Evolutionary conservation across 2,888 invertebrate species (phyloP).

Genomic region (Ligdia adustata): DNA sequence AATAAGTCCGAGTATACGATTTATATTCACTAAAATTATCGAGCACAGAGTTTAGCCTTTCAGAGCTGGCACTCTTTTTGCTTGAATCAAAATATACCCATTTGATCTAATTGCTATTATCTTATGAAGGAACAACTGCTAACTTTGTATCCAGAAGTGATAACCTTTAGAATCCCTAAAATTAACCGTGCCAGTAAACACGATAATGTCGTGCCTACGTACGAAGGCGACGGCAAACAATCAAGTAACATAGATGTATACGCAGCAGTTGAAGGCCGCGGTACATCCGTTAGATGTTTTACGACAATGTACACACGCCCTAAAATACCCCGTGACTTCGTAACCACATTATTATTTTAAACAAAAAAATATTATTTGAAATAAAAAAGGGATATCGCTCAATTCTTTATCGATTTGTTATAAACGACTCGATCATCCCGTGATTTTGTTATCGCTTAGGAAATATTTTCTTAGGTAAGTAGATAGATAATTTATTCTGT

Average conservation of each 20-base stretch:
- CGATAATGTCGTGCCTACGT: neutral
- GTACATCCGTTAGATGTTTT: constrained; percentile 26
- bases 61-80: too few relatives aligned
- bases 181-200: constrained; percentile 22
- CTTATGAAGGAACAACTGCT: too few relatives aligned
- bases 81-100: too few relatives aligned
- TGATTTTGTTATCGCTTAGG: constrained; percentile 24
- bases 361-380: neutral
- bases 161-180: constrained; percentile 18
- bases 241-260: neutral
- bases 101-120: too few relatives aligned
- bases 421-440: constrained; percentile 10
- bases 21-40: too few relatives aligned
- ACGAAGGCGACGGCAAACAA: neutral
- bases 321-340: constrained; percentile 26
- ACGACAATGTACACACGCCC: constrained; percentile 31
- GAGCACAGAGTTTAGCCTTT: too few relatives aligned
- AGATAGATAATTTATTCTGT: neutral
- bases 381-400: constrained; percentile 8
- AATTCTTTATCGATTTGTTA: constrained; percentile 8
- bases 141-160: too few relatives aligned
- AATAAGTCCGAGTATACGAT: too few relatives aligned
- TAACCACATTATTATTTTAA: constrained; percentile 13
- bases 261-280: constrained; percentile 31
- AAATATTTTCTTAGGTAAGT: too few relatives aligned